Evolutionary conservation across 1,140 invertebrate species (phyloP).

Genomic region (Drosophila elegans): DNA sequence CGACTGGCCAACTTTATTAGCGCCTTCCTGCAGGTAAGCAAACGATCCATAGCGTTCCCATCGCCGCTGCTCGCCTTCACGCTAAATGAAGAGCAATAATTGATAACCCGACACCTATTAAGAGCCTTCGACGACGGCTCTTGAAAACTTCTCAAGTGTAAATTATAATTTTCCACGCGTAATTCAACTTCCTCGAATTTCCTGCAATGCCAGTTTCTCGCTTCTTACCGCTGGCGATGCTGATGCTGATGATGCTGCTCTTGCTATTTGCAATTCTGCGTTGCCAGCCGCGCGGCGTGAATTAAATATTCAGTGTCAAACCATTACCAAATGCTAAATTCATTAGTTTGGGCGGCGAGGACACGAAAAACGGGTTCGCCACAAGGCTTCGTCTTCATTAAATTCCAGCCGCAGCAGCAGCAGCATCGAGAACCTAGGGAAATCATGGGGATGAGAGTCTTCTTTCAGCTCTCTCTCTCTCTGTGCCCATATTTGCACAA

Average conservation of each 20-base stretch:
- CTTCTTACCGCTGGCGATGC: conserved; percentile 40
- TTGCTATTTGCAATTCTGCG: conserved; percentile 32
- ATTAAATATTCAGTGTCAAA: conserved; percentile 85
- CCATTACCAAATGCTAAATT: conserved; percentile 84
- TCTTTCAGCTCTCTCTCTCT: conserved; percentile 13
- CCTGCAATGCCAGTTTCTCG: conserved; percentile 77
- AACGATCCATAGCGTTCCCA: conserved; percentile 49
- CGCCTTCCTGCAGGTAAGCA: conserved; percentile 93
- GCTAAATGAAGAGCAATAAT: conserved; percentile 81
- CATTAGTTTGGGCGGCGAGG: conserved; percentile 79
- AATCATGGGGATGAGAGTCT: conserved; percentile 25
- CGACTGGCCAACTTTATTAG: conserved; percentile 97
- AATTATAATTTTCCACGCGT: conserved; percentile 85
- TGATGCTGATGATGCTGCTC: conserved; percentile 21
- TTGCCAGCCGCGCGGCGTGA: conserved; percentile 59
- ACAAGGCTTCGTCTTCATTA: conserved; percentile 76
- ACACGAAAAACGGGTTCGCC: conserved; percentile 82
- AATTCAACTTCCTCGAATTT: conserved; percentile 84
- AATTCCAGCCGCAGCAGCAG: conserved; percentile 50
- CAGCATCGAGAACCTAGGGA: not conserved
- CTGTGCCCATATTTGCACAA: conserved; percentile 65
- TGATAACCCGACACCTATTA: conserved; percentile 83
- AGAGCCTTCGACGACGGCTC: conserved; percentile 74
- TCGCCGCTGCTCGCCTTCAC: conserved; percentile 53
- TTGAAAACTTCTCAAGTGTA: conserved; percentile 84